These are phyloP conservation scores for Sarcoramphus papa DNA, from an alignment of 2,797 vertebrate species.

Conservation along the genomic window DNA sequence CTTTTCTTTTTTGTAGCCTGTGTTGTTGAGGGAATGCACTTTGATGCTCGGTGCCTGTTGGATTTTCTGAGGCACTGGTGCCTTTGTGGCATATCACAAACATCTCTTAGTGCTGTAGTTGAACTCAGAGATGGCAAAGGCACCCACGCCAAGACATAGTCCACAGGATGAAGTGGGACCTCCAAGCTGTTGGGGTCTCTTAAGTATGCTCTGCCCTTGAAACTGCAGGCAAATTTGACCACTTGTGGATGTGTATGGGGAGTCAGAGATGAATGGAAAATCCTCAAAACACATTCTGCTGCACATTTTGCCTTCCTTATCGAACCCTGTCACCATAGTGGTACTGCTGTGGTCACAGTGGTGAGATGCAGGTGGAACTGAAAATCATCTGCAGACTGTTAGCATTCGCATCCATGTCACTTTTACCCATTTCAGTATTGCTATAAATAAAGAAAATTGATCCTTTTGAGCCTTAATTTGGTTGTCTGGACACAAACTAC, in stretches of 20 bases:
- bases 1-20: not conserved
- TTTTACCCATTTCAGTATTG: not conserved
- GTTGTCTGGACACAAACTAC: not conserved
- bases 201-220: not conserved
- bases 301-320: not conserved
- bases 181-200: not conserved
- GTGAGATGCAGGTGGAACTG: not conserved
- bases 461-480: not conserved
- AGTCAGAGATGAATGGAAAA: not conserved
- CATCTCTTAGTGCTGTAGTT: not conserved
- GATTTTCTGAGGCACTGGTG: not conserved
- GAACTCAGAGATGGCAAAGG: not conserved
- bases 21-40: not conserved
- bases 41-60: not conserved
- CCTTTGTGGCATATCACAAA: not conserved
- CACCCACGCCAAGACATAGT: rapidly evolving
- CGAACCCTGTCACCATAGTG: not conserved
- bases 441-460: not conserved
- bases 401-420: rapidly evolving
- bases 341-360: not conserved
- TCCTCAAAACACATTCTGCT: not conserved
- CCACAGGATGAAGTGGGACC: not conserved
- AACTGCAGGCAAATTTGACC: not conserved
- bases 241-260: not conserved
- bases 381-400: not conserved